Percentiles rank a stretch among this genome's conserved stretches.
phyloP scores from a whole-genome alignment of 2,888 invertebrate species.

The Microdon myrmicae region DNA sequence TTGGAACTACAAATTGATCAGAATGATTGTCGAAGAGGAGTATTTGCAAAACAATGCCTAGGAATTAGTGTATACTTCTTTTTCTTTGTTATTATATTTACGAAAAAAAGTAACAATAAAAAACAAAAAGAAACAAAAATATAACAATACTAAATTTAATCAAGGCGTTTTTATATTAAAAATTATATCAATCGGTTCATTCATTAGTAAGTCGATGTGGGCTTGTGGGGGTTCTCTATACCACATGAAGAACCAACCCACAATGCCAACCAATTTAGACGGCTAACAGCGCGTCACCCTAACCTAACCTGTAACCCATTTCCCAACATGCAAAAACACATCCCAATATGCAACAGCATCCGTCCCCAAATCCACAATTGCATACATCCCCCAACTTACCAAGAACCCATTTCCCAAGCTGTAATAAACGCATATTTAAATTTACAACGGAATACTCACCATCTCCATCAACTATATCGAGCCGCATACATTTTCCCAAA shows the following conservation, averaged over 20 bases:
- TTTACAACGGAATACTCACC: too few species aligned
- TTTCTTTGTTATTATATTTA: conserved; percentile 27
- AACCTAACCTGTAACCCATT: conserved; percentile 7
- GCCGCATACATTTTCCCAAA: too few species aligned
- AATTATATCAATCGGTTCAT: too few species aligned
- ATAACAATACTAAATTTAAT: background rate
- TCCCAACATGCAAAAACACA: background rate
- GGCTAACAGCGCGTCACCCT: background rate
- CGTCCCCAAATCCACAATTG: too few species aligned
- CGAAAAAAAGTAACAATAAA: conserved; percentile 24
- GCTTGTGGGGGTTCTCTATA: too few species aligned
- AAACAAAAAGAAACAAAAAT: conserved; percentile 16
- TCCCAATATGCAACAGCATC: too few species aligned
- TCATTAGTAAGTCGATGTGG: too few species aligned
- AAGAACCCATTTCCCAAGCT: too few species aligned
- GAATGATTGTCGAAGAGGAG: conserved; percentile 9
- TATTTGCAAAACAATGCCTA: conserved; percentile 23
- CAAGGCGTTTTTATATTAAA: background rate
- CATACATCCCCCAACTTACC: too few species aligned
- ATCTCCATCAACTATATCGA: too few species aligned
- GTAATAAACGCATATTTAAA: too few species aligned
- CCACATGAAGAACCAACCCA: background rate
- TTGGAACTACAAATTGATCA: conserved; percentile 11
- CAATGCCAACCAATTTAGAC: background rate
- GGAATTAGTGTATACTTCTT: conserved; percentile 23